phyloP scores from a whole-genome alignment of 1,140 invertebrate species.

The Rhagoletis zephyria region DNA sequence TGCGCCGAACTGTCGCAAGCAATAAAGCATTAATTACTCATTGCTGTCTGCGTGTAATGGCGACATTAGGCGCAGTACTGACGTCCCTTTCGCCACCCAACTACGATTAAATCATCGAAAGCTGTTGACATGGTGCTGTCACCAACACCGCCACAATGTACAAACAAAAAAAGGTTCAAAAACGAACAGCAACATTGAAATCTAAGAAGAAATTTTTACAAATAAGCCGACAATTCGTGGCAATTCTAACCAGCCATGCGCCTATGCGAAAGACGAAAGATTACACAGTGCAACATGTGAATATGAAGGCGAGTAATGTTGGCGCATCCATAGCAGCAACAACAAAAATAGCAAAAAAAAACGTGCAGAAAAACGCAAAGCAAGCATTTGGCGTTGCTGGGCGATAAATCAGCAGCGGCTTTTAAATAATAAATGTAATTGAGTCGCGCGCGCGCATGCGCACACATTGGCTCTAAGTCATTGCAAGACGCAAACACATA shows the following conservation, averaged over 20 bases:
- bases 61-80: slow-evolving; percentile 25
- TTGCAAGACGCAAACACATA: neutral
- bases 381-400: slow-evolving; percentile 48
- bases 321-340: neutral
- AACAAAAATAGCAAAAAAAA: neutral
- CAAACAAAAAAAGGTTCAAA: neutral
- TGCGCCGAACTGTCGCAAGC: neutral
- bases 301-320: neutral
- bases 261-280: neutral
- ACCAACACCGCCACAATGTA: slow-evolving; percentile 27
- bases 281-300: neutral
- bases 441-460: slow-evolving; percentile 54
- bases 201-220: slow-evolving; percentile 20
- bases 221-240: slow-evolving; percentile 34
- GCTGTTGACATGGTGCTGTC: slow-evolving; percentile 47
- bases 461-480: neutral
- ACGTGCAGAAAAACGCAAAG: slow-evolving; percentile 14
- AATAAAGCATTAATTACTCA: slow-evolving; percentile 45
- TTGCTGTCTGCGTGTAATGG: slow-evolving; percentile 33
- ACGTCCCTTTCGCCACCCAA: slow-evolving; percentile 25
- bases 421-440: slow-evolving; percentile 58
- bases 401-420: slow-evolving; percentile 48
- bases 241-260: neutral
- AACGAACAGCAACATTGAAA: neutral
- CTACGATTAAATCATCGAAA: slow-evolving; percentile 8